These are phyloP conservation scores for Gambusia affinis DNA, from an alignment of 2,113 vertebrate species.

Conservation along the genomic window DNA sequence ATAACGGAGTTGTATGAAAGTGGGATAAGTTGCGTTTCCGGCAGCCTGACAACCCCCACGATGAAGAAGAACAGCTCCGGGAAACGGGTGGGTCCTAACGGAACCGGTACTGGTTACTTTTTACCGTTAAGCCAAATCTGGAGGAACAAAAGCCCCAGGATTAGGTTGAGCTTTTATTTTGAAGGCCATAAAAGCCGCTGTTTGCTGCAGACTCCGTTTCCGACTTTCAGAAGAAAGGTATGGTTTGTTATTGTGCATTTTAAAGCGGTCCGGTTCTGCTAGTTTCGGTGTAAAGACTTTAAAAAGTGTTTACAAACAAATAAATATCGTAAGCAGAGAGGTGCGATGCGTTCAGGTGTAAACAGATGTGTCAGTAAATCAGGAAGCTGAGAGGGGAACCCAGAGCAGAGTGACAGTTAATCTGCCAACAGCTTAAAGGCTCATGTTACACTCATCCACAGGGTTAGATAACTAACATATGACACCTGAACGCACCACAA, in stretches of 20 bases:
- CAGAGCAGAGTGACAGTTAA: neutral
- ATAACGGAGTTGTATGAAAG: constrained; percentile 43
- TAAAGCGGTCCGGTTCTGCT: neutral
- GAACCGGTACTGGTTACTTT: neutral
- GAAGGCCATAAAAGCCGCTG: constrained; percentile 21
- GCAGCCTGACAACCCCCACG: constrained; percentile 19
- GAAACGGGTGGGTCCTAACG: constrained; percentile 57
- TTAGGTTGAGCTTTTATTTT: constrained; percentile 49
- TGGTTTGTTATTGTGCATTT: neutral
- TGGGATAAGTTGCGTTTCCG: constrained; percentile 13
- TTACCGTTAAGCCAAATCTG: neutral
- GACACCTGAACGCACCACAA: constrained; percentile 5
- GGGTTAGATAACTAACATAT: constrained; percentile 9
- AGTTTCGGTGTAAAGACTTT: neutral
- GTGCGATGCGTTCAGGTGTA: too few relatives aligned
- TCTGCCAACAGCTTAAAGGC: constrained; percentile 7
- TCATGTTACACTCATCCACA: constrained; percentile 5
- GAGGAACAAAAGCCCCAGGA: constrained; percentile 49
- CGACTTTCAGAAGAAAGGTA: constrained; percentile 51
- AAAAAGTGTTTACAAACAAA: neutral
- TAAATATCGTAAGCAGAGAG: neutral
- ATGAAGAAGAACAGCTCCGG: constrained; percentile 68
- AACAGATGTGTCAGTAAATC: neutral
- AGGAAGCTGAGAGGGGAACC: neutral
- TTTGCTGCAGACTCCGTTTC: neutral